A percentile compares a stretch with the other conserved stretches of the same genome.
These are phyloP conservation scores for Halisarca cf. caerulea DNA, from an alignment of 37 sponge, comb jelly and placozoan genomes.

Conservation along the genomic window DNA sequence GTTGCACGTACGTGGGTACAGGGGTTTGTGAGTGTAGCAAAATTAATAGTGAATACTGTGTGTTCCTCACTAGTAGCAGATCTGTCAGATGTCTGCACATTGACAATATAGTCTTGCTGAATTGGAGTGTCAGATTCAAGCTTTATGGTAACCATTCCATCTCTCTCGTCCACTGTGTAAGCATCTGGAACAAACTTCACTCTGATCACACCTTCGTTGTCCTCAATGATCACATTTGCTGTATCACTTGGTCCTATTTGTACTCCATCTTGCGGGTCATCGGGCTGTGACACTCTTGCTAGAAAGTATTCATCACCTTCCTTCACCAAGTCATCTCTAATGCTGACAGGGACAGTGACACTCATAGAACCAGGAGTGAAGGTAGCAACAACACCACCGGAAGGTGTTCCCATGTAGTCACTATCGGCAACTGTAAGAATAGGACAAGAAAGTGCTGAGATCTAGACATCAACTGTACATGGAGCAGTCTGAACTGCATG, in stretches of 20 bases:
- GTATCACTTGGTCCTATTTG: too few relatives aligned
- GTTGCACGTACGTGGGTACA: too few relatives aligned
- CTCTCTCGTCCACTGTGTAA: not conserved
- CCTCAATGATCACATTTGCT: conserved; percentile 48
- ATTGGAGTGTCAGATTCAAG: not conserved
- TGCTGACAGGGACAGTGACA: not conserved
- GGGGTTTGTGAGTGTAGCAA: too few relatives aligned
- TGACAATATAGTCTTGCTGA: not conserved
- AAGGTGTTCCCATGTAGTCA: not conserved
- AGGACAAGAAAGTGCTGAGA: too few relatives aligned
- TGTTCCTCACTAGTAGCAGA: not conserved
- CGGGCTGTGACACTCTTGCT: not conserved
- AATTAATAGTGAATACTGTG: not conserved
- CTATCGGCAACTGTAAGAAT: too few relatives aligned
- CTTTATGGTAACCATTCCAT: not conserved
- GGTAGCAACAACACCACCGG: not conserved
- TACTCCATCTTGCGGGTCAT: not conserved
- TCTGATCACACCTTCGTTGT: too few relatives aligned
- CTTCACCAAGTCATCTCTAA: not conserved
- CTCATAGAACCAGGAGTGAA: not conserved
- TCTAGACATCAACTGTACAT: too few relatives aligned
- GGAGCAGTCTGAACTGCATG: too few relatives aligned
- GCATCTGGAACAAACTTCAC: not conserved
- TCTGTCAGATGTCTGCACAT: not conserved
- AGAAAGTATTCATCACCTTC: not conserved